phyloP scores from a whole-genome alignment of 2,888 invertebrate genomes.

The Cheiracanthium punctorium region DNA sequence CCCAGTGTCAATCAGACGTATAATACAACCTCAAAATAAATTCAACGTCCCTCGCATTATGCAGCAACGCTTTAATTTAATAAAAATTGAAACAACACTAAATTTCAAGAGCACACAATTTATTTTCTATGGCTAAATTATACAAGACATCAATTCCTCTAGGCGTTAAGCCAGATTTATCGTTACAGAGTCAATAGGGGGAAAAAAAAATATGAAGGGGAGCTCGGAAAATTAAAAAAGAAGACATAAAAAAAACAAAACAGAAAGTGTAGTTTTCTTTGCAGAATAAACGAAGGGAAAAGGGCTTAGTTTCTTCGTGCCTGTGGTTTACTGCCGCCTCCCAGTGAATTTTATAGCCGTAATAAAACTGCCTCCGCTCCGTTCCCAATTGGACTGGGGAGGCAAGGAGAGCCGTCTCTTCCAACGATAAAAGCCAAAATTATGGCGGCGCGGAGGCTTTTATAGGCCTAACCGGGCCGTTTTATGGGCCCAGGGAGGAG shows the following conservation, averaged over 20 bases:
- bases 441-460: slow-evolving; percentile 71
- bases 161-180: slow-evolving; percentile 8
- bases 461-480: slow-evolving; percentile 71
- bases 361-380: slow-evolving; percentile 65
- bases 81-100: background rate
- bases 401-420: slow-evolving; percentile 11
- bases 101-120: background rate
- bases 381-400: slow-evolving; percentile 53
- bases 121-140: background rate
- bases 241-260: no score
- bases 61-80: no score
- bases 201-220: background rate
- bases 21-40: no score
- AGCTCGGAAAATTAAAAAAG: background rate
- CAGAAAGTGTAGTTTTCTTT: background rate
- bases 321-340: slow-evolving; percentile 24
- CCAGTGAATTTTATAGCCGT: slow-evolving; percentile 68
- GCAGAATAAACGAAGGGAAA: slow-evolving; percentile 10
- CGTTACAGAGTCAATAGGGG: background rate
- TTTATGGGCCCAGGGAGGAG: slow-evolving; percentile 72
- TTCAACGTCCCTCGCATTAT: no score
- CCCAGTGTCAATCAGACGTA: no score
- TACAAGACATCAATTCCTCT: background rate
- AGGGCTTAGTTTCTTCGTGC: slow-evolving; percentile 43
- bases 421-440: slow-evolving; percentile 65